A percentile compares a stretch with the other conserved stretches of the same genome.
phyloP scores from a whole-genome alignment of 2,888 invertebrate genomes.

The Diplazon laetatorius region DNA sequence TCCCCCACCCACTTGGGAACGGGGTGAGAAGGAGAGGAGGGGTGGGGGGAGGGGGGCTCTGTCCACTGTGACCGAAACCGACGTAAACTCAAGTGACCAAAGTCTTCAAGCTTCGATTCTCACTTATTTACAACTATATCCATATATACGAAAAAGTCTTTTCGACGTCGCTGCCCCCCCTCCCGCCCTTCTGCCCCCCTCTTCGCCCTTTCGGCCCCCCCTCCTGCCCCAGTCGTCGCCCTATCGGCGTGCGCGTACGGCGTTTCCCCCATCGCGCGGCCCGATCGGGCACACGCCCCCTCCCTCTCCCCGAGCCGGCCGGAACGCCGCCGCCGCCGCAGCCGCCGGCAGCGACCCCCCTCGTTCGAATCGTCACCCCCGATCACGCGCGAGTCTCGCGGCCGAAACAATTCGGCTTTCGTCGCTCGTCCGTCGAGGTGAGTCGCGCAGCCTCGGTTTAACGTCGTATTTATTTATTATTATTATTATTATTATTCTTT shows the following conservation, averaged over 20 bases:
- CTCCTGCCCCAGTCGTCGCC: neutral
- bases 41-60: no score
- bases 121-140: no score
- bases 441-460: constrained; percentile 66
- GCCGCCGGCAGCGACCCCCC: constrained; percentile 62
- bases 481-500: neutral
- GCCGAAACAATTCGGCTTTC: constrained; percentile 72
- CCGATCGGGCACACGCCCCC: constrained; percentile 61
- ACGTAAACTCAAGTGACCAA: no score
- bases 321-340: constrained; percentile 65
- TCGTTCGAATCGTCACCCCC: constrained; percentile 73
- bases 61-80: neutral
- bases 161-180: constrained; percentile 63
- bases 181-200: no score
- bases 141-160: constrained; percentile 32
- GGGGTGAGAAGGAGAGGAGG: no score
- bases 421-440: constrained; percentile 69
- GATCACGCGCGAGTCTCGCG: constrained; percentile 72
- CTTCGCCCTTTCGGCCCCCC: constrained; percentile 62
- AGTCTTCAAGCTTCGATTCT: no score
- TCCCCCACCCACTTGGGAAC: no score
- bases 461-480: constrained; percentile 31
- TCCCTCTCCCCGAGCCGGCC: constrained; percentile 60
- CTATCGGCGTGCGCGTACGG: constrained; percentile 23
- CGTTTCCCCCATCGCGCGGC: constrained; percentile 44